Evolutionary conservation across 2,888 invertebrate species (phyloP).

Genomic region (Hirudinaria manillensis): DNA sequence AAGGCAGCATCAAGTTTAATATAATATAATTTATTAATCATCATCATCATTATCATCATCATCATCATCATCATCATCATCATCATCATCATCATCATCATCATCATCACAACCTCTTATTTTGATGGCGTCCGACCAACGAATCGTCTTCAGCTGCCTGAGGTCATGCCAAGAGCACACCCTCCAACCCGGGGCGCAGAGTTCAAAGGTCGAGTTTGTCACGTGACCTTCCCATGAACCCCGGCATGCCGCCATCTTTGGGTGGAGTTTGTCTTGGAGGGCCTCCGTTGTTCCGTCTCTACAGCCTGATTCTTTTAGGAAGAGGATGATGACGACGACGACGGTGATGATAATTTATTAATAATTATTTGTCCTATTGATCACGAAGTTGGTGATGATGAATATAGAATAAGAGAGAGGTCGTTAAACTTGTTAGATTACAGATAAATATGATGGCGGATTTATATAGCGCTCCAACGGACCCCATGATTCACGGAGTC

Average conservation of each 20-base stretch:
- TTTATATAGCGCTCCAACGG: too few relatives aligned
- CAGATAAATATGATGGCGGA: too few relatives aligned
- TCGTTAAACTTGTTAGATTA: too few relatives aligned
- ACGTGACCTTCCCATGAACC: conserved; percentile 52
- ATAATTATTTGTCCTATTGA: too few relatives aligned
- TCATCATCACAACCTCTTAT: conserved; percentile 21
- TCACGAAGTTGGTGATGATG: conserved; percentile 25
- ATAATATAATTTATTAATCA: background rate
- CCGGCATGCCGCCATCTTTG: conserved; percentile 42
- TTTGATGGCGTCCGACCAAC: conserved; percentile 11
- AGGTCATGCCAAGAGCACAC: conserved; percentile 42
- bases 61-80: background rate
- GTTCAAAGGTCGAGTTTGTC: conserved; percentile 42
- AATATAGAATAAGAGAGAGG: background rate
- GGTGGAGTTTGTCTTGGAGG: conserved; percentile 46
- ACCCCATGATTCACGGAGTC: too few relatives aligned
- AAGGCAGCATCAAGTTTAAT: background rate
- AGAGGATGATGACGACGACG: conserved; percentile 36
- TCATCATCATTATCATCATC: background rate
- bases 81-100: conserved; percentile 22
- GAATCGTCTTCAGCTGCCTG: conserved; percentile 14
- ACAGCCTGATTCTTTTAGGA: conserved; percentile 45
- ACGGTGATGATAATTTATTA: conserved; percentile 35
- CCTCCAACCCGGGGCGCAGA: conserved; percentile 49
- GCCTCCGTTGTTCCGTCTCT: conserved; percentile 49